Conservation (phyloP, 2,888 invertebrate species). For the Nipponacmea schrenckii region DNA sequence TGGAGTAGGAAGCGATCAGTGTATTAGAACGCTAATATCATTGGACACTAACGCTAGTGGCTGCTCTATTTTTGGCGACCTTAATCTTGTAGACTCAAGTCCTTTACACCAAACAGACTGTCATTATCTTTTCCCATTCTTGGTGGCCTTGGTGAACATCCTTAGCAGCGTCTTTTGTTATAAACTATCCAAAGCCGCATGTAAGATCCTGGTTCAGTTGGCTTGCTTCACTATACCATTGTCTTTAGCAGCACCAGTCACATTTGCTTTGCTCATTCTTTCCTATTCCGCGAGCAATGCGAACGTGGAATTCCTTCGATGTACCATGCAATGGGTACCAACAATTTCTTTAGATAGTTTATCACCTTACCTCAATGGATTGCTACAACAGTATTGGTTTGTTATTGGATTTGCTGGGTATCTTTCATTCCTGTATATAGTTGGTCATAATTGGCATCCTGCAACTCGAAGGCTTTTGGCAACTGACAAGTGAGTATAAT, state of each 20-base stretch:
- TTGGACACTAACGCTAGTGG: slow-evolving; percentile 15
- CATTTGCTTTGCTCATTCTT: slow-evolving; percentile 41
- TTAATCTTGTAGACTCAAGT: slow-evolving; percentile 24
- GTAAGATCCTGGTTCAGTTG: slow-evolving; percentile 50
- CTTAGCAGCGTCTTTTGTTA: slow-evolving; percentile 43
- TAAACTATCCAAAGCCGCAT: slow-evolving; percentile 45
- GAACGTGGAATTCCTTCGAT: slow-evolving; percentile 72
- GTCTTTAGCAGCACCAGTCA: slow-evolving; percentile 40
- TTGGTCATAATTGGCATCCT: slow-evolving; percentile 50
- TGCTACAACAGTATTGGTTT: slow-evolving; percentile 34
- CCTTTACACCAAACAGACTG: slow-evolving; percentile 26
- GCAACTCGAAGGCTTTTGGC: slow-evolving; percentile 46
- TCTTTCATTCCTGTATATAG: slow-evolving; percentile 43
- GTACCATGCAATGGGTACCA: slow-evolving; percentile 79
- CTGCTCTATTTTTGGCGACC: slow-evolving; percentile 28
- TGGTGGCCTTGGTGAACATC: slow-evolving; percentile 41
- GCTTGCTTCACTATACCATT: slow-evolving; percentile 46
- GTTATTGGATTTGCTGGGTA: slow-evolving; percentile 39
- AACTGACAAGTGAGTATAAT: slow-evolving; percentile 44
- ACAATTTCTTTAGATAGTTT: slow-evolving; percentile 87
- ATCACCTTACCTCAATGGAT: slow-evolving; percentile 20
- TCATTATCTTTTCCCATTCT: slow-evolving; percentile 39
- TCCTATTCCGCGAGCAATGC: slow-evolving; percentile 36
- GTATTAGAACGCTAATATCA: slow-evolving; percentile 38
- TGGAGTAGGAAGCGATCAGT: slow-evolving; percentile 30